phyloP scores from a whole-genome alignment of 2,113 vertebrate species.

The Callaeas wilsoni region DNA sequence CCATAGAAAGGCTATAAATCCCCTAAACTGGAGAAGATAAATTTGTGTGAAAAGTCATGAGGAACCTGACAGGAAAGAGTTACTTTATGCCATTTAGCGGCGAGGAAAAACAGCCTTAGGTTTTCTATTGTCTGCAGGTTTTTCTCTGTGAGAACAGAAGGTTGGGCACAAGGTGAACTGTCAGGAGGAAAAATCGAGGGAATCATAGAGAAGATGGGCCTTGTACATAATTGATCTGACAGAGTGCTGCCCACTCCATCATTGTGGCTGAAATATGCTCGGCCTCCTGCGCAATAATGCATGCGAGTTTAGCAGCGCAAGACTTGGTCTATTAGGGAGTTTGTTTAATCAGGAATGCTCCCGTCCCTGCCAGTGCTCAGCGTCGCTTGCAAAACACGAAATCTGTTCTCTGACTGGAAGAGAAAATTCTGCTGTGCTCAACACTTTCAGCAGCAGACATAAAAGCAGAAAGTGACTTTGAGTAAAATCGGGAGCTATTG shows the following conservation, averaged over 20 bases:
- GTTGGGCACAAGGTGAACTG: conserved; percentile 71
- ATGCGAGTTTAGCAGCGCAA: conserved; percentile 54
- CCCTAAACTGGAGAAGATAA: not conserved
- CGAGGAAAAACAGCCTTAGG: conserved; percentile 8
- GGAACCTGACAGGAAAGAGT: conserved; percentile 54
- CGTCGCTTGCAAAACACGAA: conserved; percentile 17
- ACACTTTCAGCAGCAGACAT: conserved; percentile 5
- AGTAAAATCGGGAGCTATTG: not conserved
- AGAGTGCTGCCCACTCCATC: conserved; percentile 67
- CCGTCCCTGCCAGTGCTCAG: conserved; percentile 37
- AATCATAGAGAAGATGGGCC: conserved; percentile 69
- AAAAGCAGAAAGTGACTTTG: conserved; percentile 30
- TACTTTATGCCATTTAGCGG: conserved; percentile 15
- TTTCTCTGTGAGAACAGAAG: conserved; percentile 67
- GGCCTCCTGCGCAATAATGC: conserved; percentile 46
- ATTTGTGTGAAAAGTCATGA: conserved; percentile 13
- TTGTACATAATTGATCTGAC: conserved; percentile 77
- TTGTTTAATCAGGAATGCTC: conserved; percentile 59
- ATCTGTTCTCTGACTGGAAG: conserved; percentile 16
- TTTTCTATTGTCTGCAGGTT: conserved; percentile 64
- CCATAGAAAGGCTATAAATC: not conserved
- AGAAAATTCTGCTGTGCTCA: conserved; percentile 28
- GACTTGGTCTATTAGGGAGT: conserved; percentile 51
- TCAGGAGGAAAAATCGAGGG: conserved; percentile 70
- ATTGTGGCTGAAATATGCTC: conserved; percentile 59